phyloP scores from a whole-genome alignment of 2,797 vertebrate species.

The Chrysocyon brachyurus region DNA sequence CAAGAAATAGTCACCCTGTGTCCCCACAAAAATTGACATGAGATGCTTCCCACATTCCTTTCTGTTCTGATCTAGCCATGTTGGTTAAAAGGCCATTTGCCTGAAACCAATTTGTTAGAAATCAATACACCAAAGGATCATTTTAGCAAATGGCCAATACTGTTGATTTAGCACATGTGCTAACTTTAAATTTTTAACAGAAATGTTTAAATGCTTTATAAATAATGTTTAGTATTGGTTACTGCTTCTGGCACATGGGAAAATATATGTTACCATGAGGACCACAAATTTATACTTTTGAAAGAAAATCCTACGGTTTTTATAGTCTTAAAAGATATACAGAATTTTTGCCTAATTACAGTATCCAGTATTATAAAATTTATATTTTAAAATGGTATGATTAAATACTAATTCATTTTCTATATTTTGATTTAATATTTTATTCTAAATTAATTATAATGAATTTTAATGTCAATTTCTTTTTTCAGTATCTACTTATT shows the following conservation, averaged over 20 bases:
- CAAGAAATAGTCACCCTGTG: background rate
- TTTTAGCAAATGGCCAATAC: background rate
- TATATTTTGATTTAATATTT: background rate
- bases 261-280: background rate
- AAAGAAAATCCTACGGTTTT: background rate
- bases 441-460: background rate
- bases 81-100: background rate
- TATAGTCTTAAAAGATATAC: background rate
- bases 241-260: background rate
- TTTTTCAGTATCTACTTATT: background rate
- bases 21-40: background rate
- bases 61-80: background rate
- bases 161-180: background rate
- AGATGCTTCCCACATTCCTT: background rate
- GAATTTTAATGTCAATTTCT: background rate
- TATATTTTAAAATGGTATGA: background rate
- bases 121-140: background rate
- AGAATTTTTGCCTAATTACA: background rate
- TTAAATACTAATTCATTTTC: background rate
- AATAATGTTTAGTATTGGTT: background rate
- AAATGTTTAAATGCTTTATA: background rate
- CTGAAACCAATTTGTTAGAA: background rate
- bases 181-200: background rate
- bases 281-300: background rate
- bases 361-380: background rate